These are phyloP conservation scores for Nanorana parkeri DNA, from an alignment of 2,113 vertebrate species.

Conservation along the genomic window DNA sequence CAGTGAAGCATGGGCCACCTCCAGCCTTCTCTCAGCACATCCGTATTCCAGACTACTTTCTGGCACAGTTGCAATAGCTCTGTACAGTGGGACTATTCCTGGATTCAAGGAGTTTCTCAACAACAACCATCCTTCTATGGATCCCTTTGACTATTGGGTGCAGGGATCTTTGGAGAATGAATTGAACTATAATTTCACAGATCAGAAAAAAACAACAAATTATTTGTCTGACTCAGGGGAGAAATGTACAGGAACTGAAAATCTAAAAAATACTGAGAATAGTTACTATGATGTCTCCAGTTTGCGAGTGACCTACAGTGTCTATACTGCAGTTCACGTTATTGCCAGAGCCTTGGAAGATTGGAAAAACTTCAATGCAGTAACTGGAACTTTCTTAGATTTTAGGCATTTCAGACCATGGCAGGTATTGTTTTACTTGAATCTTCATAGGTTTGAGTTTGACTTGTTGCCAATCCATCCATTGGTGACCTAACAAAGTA, in stretches of 20 bases:
- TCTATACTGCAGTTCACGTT: not conserved
- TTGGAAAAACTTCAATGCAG: not conserved
- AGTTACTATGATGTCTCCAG: not conserved
- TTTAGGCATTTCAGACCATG: constrained; percentile 3
- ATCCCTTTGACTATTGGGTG: not conserved
- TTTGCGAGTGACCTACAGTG: not conserved
- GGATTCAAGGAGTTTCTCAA: not conserved
- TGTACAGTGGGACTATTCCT: not conserved
- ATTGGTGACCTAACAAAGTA: too few relatives aligned
- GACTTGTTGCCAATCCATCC: too few relatives aligned
- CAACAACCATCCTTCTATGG: not conserved
- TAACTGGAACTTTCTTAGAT: not conserved
- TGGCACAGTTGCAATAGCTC: not conserved
- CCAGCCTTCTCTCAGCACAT: not conserved
- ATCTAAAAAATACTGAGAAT: not conserved
- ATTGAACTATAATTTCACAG: not conserved
- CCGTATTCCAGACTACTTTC: not conserved
- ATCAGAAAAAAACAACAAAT: not conserved
- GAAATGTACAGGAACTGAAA: constrained; percentile 7
- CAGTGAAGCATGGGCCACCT: not conserved
- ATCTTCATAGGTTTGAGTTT: too few relatives aligned
- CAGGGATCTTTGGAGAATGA: not conserved
- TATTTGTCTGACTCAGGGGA: too few relatives aligned
- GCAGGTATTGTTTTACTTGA: constrained; percentile 15
- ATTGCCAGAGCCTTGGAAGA: not conserved